A percentile compares a stretch with the other conserved stretches of the same genome.
phyloP scores from a whole-genome alignment of 2,113 vertebrate species.

The Hemicordylus capensis region DNA sequence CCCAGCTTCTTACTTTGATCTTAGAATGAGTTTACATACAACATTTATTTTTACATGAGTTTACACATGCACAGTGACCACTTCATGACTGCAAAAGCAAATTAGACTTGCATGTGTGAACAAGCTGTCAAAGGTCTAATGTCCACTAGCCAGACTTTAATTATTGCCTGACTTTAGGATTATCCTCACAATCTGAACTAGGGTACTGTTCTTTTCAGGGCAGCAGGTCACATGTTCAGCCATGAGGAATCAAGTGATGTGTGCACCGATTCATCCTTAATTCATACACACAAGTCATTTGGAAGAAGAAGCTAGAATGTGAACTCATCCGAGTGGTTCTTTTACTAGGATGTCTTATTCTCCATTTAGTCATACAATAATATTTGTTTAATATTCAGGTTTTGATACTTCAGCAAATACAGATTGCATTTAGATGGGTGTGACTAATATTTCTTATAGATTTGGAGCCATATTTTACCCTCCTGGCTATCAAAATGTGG shows the following conservation, averaged over 20 bases:
- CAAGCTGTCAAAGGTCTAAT: neutral
- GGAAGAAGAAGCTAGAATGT: neutral
- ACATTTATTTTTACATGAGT: neutral
- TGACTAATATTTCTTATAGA: no score
- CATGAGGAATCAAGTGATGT: neutral
- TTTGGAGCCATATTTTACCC: neutral
- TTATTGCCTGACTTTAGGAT: neutral
- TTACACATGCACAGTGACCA: neutral
- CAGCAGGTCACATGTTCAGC: neutral
- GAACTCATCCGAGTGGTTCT: neutral
- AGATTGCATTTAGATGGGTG: neutral
- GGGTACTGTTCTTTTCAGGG: no score
- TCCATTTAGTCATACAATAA: neutral
- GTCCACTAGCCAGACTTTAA: neutral
- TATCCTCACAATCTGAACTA: no score
- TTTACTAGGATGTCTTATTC: neutral
- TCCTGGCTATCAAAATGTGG: neutral
- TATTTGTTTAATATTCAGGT: neutral
- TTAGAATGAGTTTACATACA: no score
- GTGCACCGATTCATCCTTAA: neutral
- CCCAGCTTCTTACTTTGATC: neutral
- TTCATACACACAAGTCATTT: neutral
- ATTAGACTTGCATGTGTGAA: neutral
- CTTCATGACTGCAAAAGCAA: neutral
- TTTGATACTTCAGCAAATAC: neutral